phyloP scores from a whole-genome alignment of 2,797 vertebrate genomes.

The Triplophysa bombifrons region DNA sequence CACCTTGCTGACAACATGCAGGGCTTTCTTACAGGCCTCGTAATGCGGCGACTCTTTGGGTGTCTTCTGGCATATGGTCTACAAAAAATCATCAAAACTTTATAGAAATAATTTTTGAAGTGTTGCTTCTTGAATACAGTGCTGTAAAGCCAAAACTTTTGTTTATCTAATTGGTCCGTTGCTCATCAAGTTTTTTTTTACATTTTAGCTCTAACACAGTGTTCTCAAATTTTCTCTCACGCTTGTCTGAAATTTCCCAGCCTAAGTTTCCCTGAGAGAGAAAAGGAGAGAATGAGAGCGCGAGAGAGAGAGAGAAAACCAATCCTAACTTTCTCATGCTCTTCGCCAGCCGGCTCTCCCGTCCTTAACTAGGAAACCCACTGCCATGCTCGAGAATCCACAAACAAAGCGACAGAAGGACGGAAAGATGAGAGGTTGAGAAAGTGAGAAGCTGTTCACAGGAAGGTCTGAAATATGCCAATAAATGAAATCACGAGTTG shows the following conservation, averaged over 20 bases:
- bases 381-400: conserved; percentile 62
- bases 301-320: conserved; percentile 42
- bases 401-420: conserved; percentile 44
- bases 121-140: conserved; percentile 2
- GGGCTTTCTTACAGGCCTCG: conserved; percentile 84
- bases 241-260: conserved; percentile 21
- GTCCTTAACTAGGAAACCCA: conserved; percentile 61
- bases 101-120: conserved; percentile 6
- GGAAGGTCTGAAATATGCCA: conserved; percentile 30
- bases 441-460: conserved; percentile 40
- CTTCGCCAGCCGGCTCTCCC: conserved; percentile 54
- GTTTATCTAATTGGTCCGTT: conserved; percentile 28
- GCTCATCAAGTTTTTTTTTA: conserved; percentile 13
- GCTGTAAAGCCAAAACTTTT: background rate
- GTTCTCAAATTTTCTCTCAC: conserved; percentile 9
- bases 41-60: conserved; percentile 85
- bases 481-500: conserved; percentile 40
- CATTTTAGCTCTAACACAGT: background rate
- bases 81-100: conserved; percentile 57
- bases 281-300: too few relatives aligned
- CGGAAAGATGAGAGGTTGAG: conserved; percentile 21
- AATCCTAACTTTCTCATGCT: conserved; percentile 75
- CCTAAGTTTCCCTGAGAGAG: conserved; percentile 5
- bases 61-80: conserved; percentile 98
- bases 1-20: conserved; percentile 96